Conservation (phyloP, 2,797 vertebrate genomes). For the Halcyon smyrnensis region DNA sequence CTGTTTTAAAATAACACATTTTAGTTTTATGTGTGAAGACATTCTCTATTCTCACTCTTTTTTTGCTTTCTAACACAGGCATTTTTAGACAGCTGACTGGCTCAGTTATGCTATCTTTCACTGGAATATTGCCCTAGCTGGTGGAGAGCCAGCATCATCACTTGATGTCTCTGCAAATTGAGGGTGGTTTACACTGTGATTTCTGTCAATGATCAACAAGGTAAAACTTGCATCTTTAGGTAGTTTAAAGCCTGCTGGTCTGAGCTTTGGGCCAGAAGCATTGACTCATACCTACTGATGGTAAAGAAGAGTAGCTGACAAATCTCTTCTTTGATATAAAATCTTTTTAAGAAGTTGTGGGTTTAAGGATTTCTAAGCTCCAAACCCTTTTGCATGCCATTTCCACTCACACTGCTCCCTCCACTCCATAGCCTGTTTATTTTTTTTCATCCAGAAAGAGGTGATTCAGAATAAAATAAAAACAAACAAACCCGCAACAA, state of each 20-base stretch:
- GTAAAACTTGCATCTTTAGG: neutral
- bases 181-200: neutral
- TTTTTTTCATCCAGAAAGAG: neutral
- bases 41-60: neutral
- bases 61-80: neutral
- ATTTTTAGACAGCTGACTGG: neutral
- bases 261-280: neutral
- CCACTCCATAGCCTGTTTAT: neutral
- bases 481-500: neutral
- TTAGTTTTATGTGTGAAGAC: neutral
- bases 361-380: neutral
- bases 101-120: neutral
- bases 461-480: neutral
- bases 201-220: constrained; percentile 1
- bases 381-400: neutral
- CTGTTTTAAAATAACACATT: neutral
- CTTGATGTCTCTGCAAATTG: neutral
- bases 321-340: neutral
- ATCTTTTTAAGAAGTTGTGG: neutral
- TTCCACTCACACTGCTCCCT: neutral
- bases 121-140: neutral
- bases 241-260: neutral
- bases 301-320: neutral
- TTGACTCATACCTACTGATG: neutral
- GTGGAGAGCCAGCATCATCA: neutral